These are phyloP conservation scores for Dermochelys coriacea DNA, from an alignment of 2,797 vertebrate genomes.

Conservation along the genomic window DNA sequence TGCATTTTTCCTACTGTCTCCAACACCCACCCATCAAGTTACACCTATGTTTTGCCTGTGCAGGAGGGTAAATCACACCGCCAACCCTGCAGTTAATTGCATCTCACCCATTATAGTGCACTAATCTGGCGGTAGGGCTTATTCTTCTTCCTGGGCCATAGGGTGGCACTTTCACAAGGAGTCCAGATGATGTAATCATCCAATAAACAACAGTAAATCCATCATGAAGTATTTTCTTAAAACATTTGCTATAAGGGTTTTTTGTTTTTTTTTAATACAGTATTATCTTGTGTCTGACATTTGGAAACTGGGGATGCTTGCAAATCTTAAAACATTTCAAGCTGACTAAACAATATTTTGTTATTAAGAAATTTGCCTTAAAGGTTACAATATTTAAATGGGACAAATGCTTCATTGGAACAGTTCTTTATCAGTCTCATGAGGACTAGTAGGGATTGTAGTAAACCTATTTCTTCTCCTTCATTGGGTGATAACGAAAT, in stretches of 20 bases:
- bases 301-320: not conserved
- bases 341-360: fast-evolving
- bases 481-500: fast-evolving
- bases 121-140: not conserved
- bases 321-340: fast-evolving
- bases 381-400: not conserved
- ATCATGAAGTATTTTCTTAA: fast-evolving
- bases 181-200: not conserved
- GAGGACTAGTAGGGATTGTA: not conserved
- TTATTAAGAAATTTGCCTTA: not conserved
- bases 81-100: fast-evolving
- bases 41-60: not conserved
- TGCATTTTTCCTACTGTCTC: not conserved
- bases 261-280: not conserved
- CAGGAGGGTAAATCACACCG: fast-evolving
- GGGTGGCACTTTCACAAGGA: not conserved
- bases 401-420: not conserved
- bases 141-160: not conserved
- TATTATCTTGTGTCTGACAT: not conserved
- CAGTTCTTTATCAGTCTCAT: not conserved
- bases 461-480: not conserved
- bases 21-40: not conserved
- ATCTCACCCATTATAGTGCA: not conserved
- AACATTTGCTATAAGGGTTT: fast-evolving
- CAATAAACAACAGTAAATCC: not conserved